These are phyloP conservation scores for Isaurus tuberculatus DNA, from an alignment of 92 coral and sea anemone genomes.

Conservation along the genomic window DNA sequence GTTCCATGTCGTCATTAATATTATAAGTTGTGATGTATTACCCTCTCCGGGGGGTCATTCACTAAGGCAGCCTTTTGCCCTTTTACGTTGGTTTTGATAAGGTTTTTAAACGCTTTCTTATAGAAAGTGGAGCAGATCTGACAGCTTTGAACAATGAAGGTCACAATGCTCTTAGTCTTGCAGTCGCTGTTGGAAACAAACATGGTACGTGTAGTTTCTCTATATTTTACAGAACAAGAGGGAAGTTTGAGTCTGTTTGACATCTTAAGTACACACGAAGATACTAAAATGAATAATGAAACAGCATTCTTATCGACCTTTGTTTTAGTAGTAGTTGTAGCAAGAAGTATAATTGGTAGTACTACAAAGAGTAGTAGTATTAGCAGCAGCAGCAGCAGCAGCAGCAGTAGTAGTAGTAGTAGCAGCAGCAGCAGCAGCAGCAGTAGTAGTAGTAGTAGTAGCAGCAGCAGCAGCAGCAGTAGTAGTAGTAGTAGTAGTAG, in stretches of 20 bases:
- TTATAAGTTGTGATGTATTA: too few relatives aligned
- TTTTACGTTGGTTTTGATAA: too few relatives aligned
- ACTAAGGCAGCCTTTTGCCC: too few relatives aligned
- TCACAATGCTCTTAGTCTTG: slow-evolving; percentile 85
- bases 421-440: too few relatives aligned
- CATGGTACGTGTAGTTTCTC: slow-evolving; percentile 68
- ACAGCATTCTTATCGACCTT: neutral
- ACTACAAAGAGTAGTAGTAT: neutral
- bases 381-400: neutral
- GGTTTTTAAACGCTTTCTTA: too few relatives aligned
- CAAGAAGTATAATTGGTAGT: neutral
- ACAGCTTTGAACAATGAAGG: slow-evolving; percentile 96
- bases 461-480: too few relatives aligned
- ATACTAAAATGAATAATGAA: too few relatives aligned
- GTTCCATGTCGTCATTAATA: too few relatives aligned
- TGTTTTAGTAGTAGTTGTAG: neutral
- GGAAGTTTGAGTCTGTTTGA: neutral
- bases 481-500: neutral
- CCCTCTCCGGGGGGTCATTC: too few relatives aligned
- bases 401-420: neutral
- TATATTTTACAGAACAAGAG: neutral
- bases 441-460: too few relatives aligned
- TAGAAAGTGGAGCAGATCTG: slow-evolving; percentile 96
- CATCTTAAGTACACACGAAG: neutral
- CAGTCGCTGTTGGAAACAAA: slow-evolving; percentile 93